A percentile compares a stretch with the other conserved stretches of the same genome.
Evolutionary conservation across 64 coral and sea anemone genomes (phyloP).

Genomic region (Stichodactyla helianthus): DNA sequence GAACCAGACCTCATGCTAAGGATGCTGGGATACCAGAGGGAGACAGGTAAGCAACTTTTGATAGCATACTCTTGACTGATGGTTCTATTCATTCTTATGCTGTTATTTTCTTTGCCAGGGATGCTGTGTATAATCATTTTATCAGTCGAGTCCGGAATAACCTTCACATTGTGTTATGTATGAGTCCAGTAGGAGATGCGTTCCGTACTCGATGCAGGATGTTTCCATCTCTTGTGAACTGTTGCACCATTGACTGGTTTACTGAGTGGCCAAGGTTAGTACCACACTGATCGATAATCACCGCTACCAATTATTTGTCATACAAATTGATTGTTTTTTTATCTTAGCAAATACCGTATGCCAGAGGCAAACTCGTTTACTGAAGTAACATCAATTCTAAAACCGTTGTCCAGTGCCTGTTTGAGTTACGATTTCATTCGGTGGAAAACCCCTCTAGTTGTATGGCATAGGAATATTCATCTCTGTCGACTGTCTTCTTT

Average conservation of each 20-base stretch:
- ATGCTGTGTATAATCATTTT: slow-evolving; percentile 87
- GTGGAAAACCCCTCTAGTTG: too few species aligned
- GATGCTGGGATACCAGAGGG: slow-evolving; percentile 92
- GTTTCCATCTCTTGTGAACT: slow-evolving; percentile 95
- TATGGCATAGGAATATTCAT: too few species aligned
- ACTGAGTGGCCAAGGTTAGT: slow-evolving; percentile 70
- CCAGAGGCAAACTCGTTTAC: too few species aligned
- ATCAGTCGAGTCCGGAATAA: slow-evolving; percentile 94
- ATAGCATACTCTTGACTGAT: background rate
- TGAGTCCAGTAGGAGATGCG: slow-evolving; percentile 96
- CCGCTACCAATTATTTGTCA: too few species aligned
- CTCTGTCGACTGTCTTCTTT: too few species aligned
- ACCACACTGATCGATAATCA: background rate
- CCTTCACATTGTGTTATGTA: slow-evolving; percentile 95
- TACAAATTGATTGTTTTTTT: too few species aligned
- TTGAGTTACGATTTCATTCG: too few species aligned
- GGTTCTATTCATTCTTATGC: background rate
- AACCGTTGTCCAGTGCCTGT: too few species aligned
- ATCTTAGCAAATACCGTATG: too few species aligned
- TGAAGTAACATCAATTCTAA: too few species aligned
- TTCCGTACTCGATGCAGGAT: slow-evolving; percentile 94
- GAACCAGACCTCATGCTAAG: slow-evolving; percentile 88
- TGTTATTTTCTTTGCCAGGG: slow-evolving; percentile 34
- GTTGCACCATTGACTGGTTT: slow-evolving; percentile 96
- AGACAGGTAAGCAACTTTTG: slow-evolving; percentile 45